Percentiles rank a stretch among this genome's conserved stretches.
Conservation (phyloP, 1,140 invertebrate species). For the Eubasilissa regina region DNA sequence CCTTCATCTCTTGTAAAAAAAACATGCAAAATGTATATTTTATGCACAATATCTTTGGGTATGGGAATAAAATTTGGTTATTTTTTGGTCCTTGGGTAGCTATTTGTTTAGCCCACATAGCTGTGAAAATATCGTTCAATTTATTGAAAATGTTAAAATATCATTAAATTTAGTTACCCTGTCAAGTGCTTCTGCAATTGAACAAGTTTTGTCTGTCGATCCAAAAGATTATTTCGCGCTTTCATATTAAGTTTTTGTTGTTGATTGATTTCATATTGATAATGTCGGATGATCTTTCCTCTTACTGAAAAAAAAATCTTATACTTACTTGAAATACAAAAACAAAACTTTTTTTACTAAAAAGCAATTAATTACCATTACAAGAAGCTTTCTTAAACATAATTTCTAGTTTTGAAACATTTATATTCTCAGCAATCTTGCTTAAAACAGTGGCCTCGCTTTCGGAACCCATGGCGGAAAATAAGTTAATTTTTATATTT, state of each 20-base stretch:
- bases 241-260: background rate
- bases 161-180: background rate
- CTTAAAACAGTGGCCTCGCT: background rate
- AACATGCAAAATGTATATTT: no score
- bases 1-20: no score
- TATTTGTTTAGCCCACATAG: no score
- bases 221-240: background rate
- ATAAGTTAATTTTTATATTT: background rate
- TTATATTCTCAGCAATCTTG: background rate
- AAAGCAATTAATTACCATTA: background rate
- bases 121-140: no score
- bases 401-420: slow-evolving; percentile 1
- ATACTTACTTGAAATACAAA: background rate
- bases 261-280: background rate
- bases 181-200: background rate
- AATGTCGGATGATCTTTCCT: background rate
- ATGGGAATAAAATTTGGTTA: no score
- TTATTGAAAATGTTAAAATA: no score
- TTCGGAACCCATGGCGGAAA: slow-evolving; percentile 1
- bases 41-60: no score
- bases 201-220: background rate
- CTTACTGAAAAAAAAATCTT: background rate
- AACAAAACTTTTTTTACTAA: background rate
- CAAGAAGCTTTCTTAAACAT: background rate
- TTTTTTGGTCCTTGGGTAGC: no score